These are phyloP conservation scores for Panthera uncia DNA, from an alignment of 2,113 vertebrate species.

Conservation along the genomic window DNA sequence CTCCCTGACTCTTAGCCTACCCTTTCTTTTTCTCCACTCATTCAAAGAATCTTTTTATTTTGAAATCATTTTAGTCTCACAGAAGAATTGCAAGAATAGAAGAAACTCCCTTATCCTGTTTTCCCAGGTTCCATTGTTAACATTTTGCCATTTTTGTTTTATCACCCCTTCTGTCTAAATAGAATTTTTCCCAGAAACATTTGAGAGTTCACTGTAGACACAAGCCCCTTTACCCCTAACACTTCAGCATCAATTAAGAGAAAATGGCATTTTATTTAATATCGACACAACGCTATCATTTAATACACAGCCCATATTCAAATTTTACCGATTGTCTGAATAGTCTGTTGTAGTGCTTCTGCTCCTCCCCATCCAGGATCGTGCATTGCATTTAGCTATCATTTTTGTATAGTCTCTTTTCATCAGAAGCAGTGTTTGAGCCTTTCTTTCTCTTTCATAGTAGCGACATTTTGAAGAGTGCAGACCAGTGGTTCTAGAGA, in stretches of 20 bases:
- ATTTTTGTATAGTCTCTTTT: neutral
- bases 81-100: neutral
- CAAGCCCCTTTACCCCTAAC: neutral
- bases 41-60: neutral
- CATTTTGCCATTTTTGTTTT: neutral
- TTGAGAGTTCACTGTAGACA: neutral
- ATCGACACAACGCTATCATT: neutral
- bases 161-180: neutral
- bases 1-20: neutral
- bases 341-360: neutral
- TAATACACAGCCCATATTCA: neutral
- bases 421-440: neutral
- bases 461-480: neutral
- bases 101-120: neutral
- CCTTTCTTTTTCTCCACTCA: neutral
- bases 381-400: neutral
- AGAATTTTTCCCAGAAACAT: neutral
- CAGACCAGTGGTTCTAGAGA: neutral
- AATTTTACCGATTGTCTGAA: neutral
- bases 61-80: neutral
- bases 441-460: neutral
- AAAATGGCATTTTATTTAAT: neutral
- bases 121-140: neutral
- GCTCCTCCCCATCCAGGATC: neutral
- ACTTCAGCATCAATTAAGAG: neutral